A percentile compares a stretch with the other conserved stretches of the same genome.
Evolutionary conservation across 2,113 vertebrate species (phyloP).

Genomic region (Chitala chitala): DNA sequence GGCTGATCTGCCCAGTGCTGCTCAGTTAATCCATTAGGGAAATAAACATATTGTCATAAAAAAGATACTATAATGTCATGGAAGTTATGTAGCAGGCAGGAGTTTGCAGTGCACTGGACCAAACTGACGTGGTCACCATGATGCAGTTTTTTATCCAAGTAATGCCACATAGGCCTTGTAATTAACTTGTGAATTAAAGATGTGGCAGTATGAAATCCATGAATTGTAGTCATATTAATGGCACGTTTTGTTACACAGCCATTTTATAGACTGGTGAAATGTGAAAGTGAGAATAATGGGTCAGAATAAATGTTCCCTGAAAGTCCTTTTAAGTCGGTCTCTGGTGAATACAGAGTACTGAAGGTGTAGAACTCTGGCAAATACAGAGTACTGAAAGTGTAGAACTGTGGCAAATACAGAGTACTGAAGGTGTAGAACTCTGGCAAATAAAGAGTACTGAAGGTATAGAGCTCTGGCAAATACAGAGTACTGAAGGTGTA

Average conservation of each 20-base stretch:
- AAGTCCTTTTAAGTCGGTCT: neutral
- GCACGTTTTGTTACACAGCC: neutral
- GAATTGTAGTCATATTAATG: neutral
- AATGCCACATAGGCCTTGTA: neutral
- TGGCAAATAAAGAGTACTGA: too few relatives aligned
- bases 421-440: too few relatives aligned
- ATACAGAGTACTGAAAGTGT: too few relatives aligned
- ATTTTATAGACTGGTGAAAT: neutral
- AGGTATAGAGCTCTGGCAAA: too few relatives aligned
- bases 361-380: too few relatives aligned
- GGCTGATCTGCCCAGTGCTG: neutral
- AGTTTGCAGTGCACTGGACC: neutral
- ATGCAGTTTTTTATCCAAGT: neutral
- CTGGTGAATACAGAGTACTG: neutral
- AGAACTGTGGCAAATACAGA: too few relatives aligned
- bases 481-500: too few relatives aligned
- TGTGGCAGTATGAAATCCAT: neutral
- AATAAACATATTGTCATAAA: neutral
- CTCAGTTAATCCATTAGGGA: neutral
- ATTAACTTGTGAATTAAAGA: neutral
- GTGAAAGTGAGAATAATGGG: neutral
- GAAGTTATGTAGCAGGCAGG: neutral
- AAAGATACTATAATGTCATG: neutral
- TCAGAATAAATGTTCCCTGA: too few relatives aligned
- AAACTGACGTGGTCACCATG: neutral